Evolutionary conservation across 1,140 invertebrate species (phyloP).

Genomic region (Drosophila quadrilineata): DNA sequence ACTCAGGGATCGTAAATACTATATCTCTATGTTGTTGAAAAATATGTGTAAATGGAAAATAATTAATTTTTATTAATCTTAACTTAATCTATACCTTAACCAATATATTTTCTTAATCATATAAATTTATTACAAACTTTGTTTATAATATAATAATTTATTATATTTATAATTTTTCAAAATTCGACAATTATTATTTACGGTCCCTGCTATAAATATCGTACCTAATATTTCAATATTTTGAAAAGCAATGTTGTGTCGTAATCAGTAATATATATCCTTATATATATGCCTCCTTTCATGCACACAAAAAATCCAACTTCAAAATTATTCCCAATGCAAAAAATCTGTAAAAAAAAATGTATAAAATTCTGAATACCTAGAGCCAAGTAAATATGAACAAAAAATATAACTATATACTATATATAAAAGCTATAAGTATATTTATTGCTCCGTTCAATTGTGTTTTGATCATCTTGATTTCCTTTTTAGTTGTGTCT

Average conservation of each 20-base stretch:
- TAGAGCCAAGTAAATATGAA: conserved; percentile 74
- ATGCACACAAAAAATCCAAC: conserved; percentile 52
- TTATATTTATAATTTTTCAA: no score
- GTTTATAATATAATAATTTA: no score
- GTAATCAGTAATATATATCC: conserved; percentile 49
- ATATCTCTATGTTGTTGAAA: no score
- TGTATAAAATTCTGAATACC: conserved; percentile 38
- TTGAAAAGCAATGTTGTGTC: conserved; percentile 29
- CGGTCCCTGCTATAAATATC: no score
- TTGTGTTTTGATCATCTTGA: conserved; percentile 21
- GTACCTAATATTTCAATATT: no score
- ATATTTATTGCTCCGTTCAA: conserved; percentile 49
- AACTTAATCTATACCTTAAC: no score
- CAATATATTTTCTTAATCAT: no score
- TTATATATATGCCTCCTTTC: conserved; percentile 62
- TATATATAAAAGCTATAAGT: neutral
- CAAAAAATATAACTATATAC: conserved; percentile 19
- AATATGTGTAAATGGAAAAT: no score
- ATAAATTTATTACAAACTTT: no score
- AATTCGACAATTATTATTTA: no score
- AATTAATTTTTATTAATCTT: no score
- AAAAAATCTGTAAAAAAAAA: conserved; percentile 33
- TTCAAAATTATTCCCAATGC: conserved; percentile 40
- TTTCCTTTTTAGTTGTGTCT: conserved; percentile 42
- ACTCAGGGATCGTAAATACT: no score